phyloP scores from a whole-genome alignment of 2,113 vertebrate genomes.

The Athene noctua region DNA sequence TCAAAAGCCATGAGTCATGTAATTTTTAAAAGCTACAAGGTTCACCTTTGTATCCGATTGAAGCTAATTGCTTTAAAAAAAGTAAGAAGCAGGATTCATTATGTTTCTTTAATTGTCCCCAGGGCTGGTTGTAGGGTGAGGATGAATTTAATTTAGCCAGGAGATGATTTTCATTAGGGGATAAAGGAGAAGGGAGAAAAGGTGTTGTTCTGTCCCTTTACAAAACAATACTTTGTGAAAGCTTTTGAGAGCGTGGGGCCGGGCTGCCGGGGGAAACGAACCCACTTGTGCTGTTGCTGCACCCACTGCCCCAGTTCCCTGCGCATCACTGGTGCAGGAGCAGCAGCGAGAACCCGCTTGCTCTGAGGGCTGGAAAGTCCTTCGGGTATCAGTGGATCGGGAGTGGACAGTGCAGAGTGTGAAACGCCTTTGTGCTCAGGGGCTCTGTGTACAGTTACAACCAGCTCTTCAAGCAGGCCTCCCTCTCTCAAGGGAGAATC shows the following conservation, averaged over 20 bases:
- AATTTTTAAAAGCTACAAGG: background rate
- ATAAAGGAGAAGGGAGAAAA: background rate
- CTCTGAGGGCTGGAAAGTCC: background rate
- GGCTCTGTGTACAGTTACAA: background rate
- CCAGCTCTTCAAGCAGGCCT: background rate
- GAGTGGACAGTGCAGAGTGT: background rate
- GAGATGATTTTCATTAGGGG: background rate
- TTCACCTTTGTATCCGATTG: background rate
- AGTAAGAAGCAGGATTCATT: background rate
- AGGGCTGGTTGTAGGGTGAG: background rate
- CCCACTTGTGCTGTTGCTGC: background rate
- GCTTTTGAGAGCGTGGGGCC: background rate
- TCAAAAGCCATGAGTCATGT: background rate
- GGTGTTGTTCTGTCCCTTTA: background rate
- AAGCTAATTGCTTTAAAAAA: background rate
- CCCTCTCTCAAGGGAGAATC: background rate
- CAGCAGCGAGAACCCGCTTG: rapidly evolving
- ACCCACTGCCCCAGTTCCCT: background rate
- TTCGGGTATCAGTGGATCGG: rapidly evolving
- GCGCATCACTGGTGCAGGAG: rapidly evolving
- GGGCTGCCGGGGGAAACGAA: background rate
- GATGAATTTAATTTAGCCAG: background rate
- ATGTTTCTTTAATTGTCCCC: background rate
- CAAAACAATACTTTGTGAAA: background rate
- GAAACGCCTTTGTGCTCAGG: background rate